These are phyloP conservation scores for Drosophila neutralis DNA, from an alignment of 2,888 invertebrate genomes.

Conservation along the genomic window DNA sequence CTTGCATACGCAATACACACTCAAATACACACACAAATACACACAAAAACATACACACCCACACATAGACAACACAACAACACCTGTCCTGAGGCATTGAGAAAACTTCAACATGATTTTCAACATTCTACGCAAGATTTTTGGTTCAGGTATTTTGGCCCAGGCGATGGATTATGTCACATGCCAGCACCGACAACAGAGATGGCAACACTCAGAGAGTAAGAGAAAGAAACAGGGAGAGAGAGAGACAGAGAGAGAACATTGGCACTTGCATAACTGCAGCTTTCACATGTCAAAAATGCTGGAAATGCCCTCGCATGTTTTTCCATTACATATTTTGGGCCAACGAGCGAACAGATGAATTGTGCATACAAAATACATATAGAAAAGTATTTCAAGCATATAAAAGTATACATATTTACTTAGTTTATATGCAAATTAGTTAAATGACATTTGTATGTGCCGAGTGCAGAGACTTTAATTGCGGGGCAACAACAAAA, in stretches of 20 bases:
- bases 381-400: constrained; percentile 13
- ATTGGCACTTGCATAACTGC: constrained; percentile 28
- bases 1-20: constrained; percentile 13
- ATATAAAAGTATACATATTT: constrained; percentile 26
- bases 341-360: constrained; percentile 42
- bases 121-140: constrained; percentile 67
- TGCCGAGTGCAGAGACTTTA: constrained; percentile 46
- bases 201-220: constrained; percentile 36
- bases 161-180: constrained; percentile 74
- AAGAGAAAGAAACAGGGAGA: constrained; percentile 6
- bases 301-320: constrained; percentile 39
- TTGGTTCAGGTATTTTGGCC: constrained; percentile 67
- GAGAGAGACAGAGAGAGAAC: constrained; percentile 15
- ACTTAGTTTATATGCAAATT: constrained; percentile 63
- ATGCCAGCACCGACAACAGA: constrained; percentile 53
- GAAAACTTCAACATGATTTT: constrained; percentile 73
- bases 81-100: constrained; percentile 51
- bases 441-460: constrained; percentile 53
- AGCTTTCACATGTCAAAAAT: constrained; percentile 49
- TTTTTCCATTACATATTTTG: constrained; percentile 52
- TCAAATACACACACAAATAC: not conserved
- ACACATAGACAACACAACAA: constrained; percentile 16
- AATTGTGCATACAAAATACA: constrained; percentile 14
- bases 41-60: not conserved
- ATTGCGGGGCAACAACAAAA: constrained; percentile 57